A percentile compares a stretch with the other conserved stretches of the same genome.
Conservation (phyloP, 1,140 invertebrate genomes). For the Cyclargus thomasi region DNA sequence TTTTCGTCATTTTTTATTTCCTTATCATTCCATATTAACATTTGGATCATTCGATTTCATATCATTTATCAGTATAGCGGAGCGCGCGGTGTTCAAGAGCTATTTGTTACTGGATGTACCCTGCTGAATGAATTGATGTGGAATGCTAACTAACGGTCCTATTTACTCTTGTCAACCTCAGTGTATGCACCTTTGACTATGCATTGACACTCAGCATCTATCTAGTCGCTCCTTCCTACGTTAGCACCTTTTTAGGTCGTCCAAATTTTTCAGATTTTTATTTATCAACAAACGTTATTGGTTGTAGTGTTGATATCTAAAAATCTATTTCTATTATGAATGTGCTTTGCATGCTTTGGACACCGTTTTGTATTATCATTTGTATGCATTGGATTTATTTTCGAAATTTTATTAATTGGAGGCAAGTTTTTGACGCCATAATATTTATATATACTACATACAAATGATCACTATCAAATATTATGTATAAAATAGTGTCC, state of each 20-base stretch:
- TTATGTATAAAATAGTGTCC: constrained; percentile 38
- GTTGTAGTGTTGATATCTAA: constrained; percentile 15
- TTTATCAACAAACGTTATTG: constrained; percentile 36
- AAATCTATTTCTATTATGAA: constrained; percentile 33
- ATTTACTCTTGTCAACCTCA: constrained; percentile 25
- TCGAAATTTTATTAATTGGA: neutral
- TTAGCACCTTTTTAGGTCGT: constrained; percentile 73
- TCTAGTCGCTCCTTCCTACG: constrained; percentile 71
- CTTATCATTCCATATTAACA: neutral
- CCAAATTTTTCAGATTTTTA: constrained; percentile 57
- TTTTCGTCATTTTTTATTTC: neutral
- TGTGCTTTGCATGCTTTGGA: constrained; percentile 64
- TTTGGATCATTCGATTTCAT: constrained; percentile 19
- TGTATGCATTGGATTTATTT: constrained; percentile 18
- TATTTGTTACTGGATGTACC: constrained; percentile 52
- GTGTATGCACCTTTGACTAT: constrained; percentile 66
- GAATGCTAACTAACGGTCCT: constrained; percentile 59
- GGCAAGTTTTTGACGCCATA: too few species aligned
- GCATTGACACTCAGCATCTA: constrained; percentile 57
- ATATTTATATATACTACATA: neutral
- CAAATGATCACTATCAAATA: neutral
- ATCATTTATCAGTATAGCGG: constrained; percentile 39
- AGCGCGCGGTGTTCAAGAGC: constrained; percentile 56
- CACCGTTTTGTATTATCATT: constrained; percentile 43
- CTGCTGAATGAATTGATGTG: constrained; percentile 62